Evolutionary conservation across 1,140 invertebrate genomes (phyloP).

Genomic region (Apis laboriosa): DNA sequence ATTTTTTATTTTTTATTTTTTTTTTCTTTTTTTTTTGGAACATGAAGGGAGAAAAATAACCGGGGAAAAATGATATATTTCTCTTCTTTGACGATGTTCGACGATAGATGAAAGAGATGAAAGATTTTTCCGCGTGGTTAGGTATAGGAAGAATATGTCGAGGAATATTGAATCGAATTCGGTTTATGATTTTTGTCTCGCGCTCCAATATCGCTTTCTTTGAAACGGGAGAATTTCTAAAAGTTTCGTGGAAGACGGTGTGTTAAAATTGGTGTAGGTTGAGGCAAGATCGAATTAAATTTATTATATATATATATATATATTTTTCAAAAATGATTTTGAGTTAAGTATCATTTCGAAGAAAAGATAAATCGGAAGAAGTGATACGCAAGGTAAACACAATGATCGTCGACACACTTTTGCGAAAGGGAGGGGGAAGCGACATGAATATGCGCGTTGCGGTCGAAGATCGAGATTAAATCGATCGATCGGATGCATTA

Average conservation of each 20-base stretch:
- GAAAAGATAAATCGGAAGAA: no score
- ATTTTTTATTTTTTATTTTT: background rate
- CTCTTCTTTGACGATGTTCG: background rate
- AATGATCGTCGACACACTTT: conserved; percentile 7
- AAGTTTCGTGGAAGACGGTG: background rate
- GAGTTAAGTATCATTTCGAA: no score
- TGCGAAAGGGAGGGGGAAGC: no score
- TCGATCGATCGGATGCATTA: conserved; percentile 65
- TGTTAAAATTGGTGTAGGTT: no score
- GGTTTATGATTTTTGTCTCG: background rate
- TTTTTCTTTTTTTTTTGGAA: no score
- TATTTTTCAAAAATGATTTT: no score
- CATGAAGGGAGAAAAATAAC: background rate
- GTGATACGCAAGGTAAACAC: no score
- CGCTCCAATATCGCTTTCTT: no score
- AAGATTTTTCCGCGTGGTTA: background rate
- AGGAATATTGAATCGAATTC: background rate
- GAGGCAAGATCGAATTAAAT: no score
- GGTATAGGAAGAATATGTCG: background rate
- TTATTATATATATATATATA: no score
- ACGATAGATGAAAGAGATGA: background rate
- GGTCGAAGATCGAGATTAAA: conserved; percentile 58
- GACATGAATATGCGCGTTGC: conserved; percentile 44
- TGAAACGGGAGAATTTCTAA: no score
- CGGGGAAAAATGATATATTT: no score